Evolutionary conservation across 2,113 vertebrate species (phyloP).

Genomic region (Petaurus breviceps): DNA sequence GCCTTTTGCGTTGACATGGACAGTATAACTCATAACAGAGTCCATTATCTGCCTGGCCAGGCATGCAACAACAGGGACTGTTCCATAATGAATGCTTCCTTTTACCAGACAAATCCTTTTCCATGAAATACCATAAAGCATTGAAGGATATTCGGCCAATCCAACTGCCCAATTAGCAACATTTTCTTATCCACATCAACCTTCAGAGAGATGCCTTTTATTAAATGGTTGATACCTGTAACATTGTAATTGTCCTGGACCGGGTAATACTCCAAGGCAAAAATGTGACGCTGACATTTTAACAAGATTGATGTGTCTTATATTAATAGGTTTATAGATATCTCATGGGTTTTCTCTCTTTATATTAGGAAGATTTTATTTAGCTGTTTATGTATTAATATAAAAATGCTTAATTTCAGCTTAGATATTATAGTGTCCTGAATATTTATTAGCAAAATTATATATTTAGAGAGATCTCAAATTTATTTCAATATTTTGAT

Average conservation of each 20-base stretch:
- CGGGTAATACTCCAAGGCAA: not conserved
- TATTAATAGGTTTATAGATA: not conserved
- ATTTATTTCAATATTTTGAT: not conserved
- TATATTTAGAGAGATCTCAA: not conserved
- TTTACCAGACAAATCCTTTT: not conserved
- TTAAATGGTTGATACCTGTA: not conserved
- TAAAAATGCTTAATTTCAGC: not conserved
- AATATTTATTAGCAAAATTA: not conserved
- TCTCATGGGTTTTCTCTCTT: not conserved
- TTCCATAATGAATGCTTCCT: not conserved
- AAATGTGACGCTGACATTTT: not conserved
- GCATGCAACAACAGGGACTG: not conserved
- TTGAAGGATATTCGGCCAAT: slow-evolving; percentile 12
- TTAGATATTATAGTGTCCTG: not conserved
- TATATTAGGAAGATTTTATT: not conserved
- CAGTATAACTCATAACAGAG: not conserved
- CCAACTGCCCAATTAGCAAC: not conserved
- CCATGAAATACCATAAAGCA: not conserved
- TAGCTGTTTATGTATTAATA: slow-evolving; percentile 12
- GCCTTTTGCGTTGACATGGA: slow-evolving; percentile 3
- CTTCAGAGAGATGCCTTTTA: not conserved
- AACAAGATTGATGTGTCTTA: not conserved
- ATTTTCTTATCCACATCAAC: not conserved
- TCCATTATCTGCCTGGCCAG: not conserved
- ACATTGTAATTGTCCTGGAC: not conserved